Base-by-base conservation (phyloP, 2,113 vertebrate genomes). In the Pachycephala philippinensis region DNA sequence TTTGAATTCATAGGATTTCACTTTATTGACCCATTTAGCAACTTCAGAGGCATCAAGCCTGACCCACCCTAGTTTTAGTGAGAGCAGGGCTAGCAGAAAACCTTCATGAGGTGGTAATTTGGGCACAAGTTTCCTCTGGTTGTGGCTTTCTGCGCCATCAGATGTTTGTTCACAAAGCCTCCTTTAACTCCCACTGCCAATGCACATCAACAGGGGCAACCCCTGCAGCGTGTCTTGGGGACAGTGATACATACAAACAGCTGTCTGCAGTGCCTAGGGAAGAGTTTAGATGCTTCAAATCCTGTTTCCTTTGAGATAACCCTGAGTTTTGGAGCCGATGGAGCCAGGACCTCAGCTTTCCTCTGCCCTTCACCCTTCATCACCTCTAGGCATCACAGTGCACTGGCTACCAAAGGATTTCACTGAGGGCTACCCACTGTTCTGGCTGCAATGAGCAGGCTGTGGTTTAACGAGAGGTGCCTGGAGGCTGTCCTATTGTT, bases 161-260 rank as follows among this genome's bases (percentile, higher is more conserved):
- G 37, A 4, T 40, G 6, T 16, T 77, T 84, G 13, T 15, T 76
- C 22, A 22, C 30, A 35, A 84, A 39, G 54, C 37, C 37, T 52
- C 21, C 37, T 82, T 39, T 65, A 70, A 70, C 37, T 66, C 23
- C 12, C 19, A 24, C 1, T 35, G 31, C 27, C 31, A 35, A 9
- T 10, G 15, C 6, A 1, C 31, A 24, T 20, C 65, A 53, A 26
- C 4, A 6, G 16, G 30, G 13, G 3, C n/a, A 56, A 2, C 1
- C 11, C n/a, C 10, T 3, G 27, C 47, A 52, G 39, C 35, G 15
- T 87, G 52, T 31, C 10, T 7, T 1, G 4, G 30, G 45, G 52
- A 64, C 42, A 84, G 63, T 7, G 11, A 33, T 13, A 28, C 2
- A 2, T 8, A 59, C 26, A 30, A 61, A 49, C 3, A n/a, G 15